These are phyloP conservation scores for Diadegma fenestrale DNA, from an alignment of 2,888 invertebrate species.

Conservation along the genomic window DNA sequence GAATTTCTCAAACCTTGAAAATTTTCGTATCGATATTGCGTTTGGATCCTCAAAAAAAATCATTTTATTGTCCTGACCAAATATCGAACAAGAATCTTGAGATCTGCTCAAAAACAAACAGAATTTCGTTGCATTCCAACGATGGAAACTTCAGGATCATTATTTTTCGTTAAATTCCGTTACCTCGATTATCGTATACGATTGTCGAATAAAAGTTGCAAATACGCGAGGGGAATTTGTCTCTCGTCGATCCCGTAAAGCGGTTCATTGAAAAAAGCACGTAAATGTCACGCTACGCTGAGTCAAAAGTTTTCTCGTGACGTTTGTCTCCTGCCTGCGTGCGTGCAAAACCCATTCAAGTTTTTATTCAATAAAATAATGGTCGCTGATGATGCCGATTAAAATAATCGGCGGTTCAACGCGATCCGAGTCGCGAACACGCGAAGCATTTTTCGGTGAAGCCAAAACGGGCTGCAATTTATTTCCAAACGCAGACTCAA, in stretches of 20 bases:
- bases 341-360: constrained; percentile 15
- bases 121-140: too few relatives aligned
- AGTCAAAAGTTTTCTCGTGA: background rate
- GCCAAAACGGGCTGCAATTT: background rate
- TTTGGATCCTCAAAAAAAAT: too few relatives aligned
- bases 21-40: too few relatives aligned
- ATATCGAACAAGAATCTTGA: too few relatives aligned
- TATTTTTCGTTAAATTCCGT: background rate
- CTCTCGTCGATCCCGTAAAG: background rate
- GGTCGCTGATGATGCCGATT: constrained; percentile 18
- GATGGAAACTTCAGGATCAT: too few relatives aligned
- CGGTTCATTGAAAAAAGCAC: background rate
- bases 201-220: background rate
- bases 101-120: too few relatives aligned
- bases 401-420: constrained; percentile 35
- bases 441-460: constrained; percentile 42
- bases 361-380: constrained; percentile 24
- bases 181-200: background rate
- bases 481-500: background rate
- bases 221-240: too few relatives aligned
- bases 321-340: constrained; percentile 4
- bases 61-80: too few relatives aligned
- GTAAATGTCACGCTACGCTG: constrained; percentile 2
- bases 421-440: background rate
- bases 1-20: too few relatives aligned